phyloP scores from a whole-genome alignment of 2,113 vertebrate species.

The Plecturocebus donacophilus region DNA sequence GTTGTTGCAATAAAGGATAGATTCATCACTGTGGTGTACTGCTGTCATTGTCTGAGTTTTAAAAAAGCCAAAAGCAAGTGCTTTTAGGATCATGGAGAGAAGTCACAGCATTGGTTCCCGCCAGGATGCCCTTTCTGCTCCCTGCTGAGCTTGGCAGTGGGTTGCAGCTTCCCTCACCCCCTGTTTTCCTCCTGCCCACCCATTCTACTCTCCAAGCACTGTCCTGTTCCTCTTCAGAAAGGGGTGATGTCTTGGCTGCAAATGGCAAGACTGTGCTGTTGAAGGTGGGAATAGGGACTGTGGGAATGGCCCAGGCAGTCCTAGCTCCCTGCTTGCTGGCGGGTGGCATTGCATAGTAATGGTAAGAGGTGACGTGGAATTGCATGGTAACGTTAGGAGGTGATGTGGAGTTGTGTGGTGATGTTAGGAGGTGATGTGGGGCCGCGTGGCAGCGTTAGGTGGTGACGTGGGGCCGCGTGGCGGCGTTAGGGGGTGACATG shows the following conservation, averaged over 20 bases:
- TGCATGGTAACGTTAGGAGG: too few relatives aligned
- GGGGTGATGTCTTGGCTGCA: background rate
- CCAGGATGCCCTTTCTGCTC: background rate
- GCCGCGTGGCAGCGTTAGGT: accelerated
- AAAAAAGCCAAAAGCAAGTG: background rate
- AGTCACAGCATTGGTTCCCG: accelerated
- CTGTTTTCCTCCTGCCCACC: background rate
- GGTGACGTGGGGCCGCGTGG: too few relatives aligned
- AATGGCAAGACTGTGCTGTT: background rate
- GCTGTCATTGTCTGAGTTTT: background rate
- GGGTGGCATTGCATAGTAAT: background rate
- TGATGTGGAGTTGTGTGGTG: accelerated
- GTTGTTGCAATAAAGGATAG: background rate
- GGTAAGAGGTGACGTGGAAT: accelerated
- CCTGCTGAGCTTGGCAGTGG: background rate
- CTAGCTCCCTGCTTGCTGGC: background rate
- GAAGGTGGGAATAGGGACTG: background rate
- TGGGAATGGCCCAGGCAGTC: background rate
- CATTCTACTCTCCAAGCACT: accelerated
- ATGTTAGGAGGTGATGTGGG: too few relatives aligned
- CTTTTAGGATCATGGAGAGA: background rate
- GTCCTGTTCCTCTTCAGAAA: background rate
- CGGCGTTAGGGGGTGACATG: too few relatives aligned
- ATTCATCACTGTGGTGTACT: background rate
- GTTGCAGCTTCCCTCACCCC: background rate